These are phyloP conservation scores for Larimichthys polyactis DNA, from an alignment of 2,113 vertebrate species.

Conservation along the genomic window DNA sequence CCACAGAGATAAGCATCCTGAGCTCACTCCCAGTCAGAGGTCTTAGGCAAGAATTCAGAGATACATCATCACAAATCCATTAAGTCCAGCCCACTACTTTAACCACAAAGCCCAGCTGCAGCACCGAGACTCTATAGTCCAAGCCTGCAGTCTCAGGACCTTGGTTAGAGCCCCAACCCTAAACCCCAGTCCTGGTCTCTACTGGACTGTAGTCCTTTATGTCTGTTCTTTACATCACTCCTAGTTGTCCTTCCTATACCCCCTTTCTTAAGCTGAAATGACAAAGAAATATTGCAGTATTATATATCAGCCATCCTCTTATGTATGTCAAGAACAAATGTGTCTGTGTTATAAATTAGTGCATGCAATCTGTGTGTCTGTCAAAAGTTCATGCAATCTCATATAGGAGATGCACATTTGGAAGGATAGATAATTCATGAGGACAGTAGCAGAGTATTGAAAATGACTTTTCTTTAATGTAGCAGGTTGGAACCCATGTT, in stretches of 20 bases:
- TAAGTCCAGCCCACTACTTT: slow-evolving; percentile 85
- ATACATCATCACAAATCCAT: slow-evolving; percentile 95
- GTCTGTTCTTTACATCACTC: slow-evolving; percentile 14
- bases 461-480: not conserved
- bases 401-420: not conserved
- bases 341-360: not conserved
- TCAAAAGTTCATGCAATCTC: slow-evolving; percentile 64
- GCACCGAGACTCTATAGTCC: slow-evolving; percentile 53
- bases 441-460: not conserved
- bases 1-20: slow-evolving; percentile 92
- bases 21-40: slow-evolving; percentile 89
- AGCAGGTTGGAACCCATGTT: not conserved
- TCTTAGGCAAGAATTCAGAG: slow-evolving; percentile 91
- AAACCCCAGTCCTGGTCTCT: slow-evolving; percentile 5
- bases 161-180: slow-evolving; percentile 54
- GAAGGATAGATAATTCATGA: not conserved
- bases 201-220: slow-evolving; percentile 24
- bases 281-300: slow-evolving; percentile 86
- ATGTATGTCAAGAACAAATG: slow-evolving; percentile 62
- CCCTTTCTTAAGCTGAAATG: slow-evolving; percentile 80
- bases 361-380: slow-evolving; percentile 59
- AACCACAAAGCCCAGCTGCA: slow-evolving; percentile 72
- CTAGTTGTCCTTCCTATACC: not conserved
- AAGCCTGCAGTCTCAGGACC: slow-evolving; percentile 26
- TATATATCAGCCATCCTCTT: slow-evolving; percentile 83